Percentiles rank a stretch among this genome's conserved stretches.
phyloP scores from a whole-genome alignment of 2,888 invertebrate species.

The Lymantria monacha region DNA sequence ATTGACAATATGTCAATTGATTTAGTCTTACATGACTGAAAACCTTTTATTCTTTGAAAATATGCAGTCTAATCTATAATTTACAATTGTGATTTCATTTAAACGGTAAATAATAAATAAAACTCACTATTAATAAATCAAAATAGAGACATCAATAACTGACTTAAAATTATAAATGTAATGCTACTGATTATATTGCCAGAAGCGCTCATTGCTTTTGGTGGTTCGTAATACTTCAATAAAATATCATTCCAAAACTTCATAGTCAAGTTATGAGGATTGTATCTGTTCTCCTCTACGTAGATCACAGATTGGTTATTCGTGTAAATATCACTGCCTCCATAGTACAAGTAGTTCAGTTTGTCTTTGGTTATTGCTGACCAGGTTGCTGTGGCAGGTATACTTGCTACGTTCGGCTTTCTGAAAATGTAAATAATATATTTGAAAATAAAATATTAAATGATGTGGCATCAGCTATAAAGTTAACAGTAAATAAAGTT shows the following conservation, averaged over 20 bases:
- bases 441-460: background rate
- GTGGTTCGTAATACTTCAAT: conserved; percentile 42
- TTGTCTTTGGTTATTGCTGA: conserved; percentile 25
- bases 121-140: conserved; percentile 4
- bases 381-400: conserved; percentile 26
- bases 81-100: too few relatives aligned
- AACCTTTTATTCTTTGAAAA: too few relatives aligned
- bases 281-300: conserved; percentile 31
- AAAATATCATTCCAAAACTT: conserved; percentile 48
- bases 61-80: too few relatives aligned
- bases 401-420: conserved; percentile 3
- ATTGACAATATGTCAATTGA: too few relatives aligned
- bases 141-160: conserved; percentile 34
- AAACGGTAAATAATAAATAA: too few relatives aligned
- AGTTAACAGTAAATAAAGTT: too few relatives aligned
- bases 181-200: conserved; percentile 22
- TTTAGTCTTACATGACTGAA: too few relatives aligned
- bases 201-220: conserved; percentile 36
- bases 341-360: conserved; percentile 39
- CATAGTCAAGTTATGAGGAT: conserved; percentile 49
- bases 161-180: conserved; percentile 32
- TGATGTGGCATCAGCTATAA: too few relatives aligned
- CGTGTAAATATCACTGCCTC: conserved; percentile 30
- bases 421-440: conserved; percentile 22
- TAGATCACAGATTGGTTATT: conserved; percentile 12